Evolutionary conservation across 2,888 invertebrate genomes (phyloP).

Genomic region (Diplolepis rosae): DNA sequence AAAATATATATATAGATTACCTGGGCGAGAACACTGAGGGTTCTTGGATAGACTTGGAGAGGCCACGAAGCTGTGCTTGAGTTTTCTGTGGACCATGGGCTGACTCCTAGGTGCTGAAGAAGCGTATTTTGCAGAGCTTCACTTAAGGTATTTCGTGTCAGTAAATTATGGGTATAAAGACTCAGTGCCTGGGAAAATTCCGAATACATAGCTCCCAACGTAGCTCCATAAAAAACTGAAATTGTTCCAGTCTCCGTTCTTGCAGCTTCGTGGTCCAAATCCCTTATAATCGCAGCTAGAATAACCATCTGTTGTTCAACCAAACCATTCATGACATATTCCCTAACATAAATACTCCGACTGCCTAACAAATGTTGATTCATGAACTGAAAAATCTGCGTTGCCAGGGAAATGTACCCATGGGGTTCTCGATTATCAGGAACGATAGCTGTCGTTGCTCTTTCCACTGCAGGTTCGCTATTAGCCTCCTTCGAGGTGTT

Average conservation of each 20-base stretch:
- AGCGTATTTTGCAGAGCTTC: slow-evolving; percentile 83
- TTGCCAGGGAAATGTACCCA: slow-evolving; percentile 88
- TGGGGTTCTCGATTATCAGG: slow-evolving; percentile 87
- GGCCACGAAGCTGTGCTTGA: slow-evolving; percentile 81
- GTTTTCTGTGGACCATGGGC: slow-evolving; percentile 80
- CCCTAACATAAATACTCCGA: slow-evolving; percentile 80
- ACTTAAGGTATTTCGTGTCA: slow-evolving; percentile 82
- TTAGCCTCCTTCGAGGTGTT: slow-evolving; percentile 77
- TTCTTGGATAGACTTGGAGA: slow-evolving; percentile 85
- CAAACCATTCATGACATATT: slow-evolving; percentile 82
- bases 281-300: slow-evolving; percentile 90
- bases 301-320: slow-evolving; percentile 93
- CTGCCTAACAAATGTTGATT: slow-evolving; percentile 87
- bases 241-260: slow-evolving; percentile 87
- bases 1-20: slow-evolving; percentile 71
- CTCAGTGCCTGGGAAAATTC: slow-evolving; percentile 87
- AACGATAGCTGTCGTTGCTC: slow-evolving; percentile 78
- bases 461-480: slow-evolving; percentile 74
- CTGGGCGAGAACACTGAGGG: slow-evolving; percentile 88
- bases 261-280: slow-evolving; percentile 92
- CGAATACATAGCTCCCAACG: slow-evolving; percentile 82
- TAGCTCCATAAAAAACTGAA: slow-evolving; percentile 83
- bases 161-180: slow-evolving; percentile 84
- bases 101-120: slow-evolving; percentile 84
- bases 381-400: slow-evolving; percentile 90